Percentiles rank a stretch among this genome's conserved stretches.
Evolutionary conservation across 2,797 vertebrate genomes (phyloP).

Genomic region (Aeoliscus strigatus): DNA sequence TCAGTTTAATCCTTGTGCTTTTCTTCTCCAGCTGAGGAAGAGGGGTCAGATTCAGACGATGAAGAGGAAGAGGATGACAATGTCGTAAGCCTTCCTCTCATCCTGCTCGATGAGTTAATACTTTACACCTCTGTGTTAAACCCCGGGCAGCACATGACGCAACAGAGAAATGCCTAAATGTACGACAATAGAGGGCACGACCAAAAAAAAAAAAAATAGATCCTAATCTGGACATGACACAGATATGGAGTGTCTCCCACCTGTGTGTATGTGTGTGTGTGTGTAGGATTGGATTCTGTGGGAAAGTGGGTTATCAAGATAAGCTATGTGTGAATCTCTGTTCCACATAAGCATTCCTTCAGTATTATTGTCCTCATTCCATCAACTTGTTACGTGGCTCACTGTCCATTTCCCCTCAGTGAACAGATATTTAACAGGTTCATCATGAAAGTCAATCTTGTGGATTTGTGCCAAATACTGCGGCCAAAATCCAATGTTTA

Average conservation of each 20-base stretch:
- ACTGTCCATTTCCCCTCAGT: too few relatives aligned
- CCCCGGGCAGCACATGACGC: neutral
- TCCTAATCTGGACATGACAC: constrained; percentile 40
- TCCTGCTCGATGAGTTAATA: neutral
- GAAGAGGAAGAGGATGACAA: constrained; percentile 85
- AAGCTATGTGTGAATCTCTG: too few relatives aligned
- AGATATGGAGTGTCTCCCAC: constrained; percentile 37
- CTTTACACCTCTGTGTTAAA: neutral
- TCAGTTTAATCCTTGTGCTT: neutral
- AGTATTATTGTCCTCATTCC: too few relatives aligned
- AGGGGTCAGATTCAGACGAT: constrained; percentile 82
- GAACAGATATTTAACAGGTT: too few relatives aligned
- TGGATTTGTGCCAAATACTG: too few relatives aligned
- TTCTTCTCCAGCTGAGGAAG: constrained; percentile 76
- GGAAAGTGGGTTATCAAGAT: constrained; percentile 42
- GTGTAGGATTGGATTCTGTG: constrained; percentile 17
- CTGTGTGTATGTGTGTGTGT: constrained; percentile 6
- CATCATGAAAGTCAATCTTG: too few relatives aligned
- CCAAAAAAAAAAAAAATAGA: constrained; percentile 9
- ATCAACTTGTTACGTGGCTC: too few relatives aligned
- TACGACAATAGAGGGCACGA: too few relatives aligned
- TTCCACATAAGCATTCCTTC: too few relatives aligned
- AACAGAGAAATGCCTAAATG: neutral
- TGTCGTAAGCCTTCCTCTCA: constrained; percentile 43
- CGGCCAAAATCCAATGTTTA: too few relatives aligned